Percentiles rank a stretch among this genome's conserved stretches.
phyloP scores from a whole-genome alignment of 2,113 vertebrate species.

The Podilymbus podiceps region DNA sequence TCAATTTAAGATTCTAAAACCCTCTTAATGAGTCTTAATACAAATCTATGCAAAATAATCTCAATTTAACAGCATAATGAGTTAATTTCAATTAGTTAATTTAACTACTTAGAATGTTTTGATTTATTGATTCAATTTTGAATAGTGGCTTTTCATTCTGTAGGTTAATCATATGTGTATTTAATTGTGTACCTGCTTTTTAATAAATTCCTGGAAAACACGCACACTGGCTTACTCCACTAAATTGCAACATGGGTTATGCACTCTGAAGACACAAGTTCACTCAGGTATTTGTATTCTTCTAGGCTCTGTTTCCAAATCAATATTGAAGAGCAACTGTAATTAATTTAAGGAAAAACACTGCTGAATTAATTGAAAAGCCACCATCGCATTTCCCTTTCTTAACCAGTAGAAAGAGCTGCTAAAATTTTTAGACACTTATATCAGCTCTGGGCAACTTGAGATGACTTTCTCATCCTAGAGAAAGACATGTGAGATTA shows the following conservation, averaged over 20 bases:
- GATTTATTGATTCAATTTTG: background rate
- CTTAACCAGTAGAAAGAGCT: background rate
- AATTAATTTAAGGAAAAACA: background rate
- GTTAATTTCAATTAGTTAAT: background rate
- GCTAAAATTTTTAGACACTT: background rate
- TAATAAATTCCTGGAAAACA: background rate
- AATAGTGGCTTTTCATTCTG: background rate
- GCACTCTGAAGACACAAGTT: background rate
- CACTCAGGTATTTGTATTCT: background rate
- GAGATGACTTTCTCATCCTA: background rate
- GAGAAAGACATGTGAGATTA: background rate
- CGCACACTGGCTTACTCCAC: background rate
- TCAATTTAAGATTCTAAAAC: background rate
- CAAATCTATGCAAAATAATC: background rate
- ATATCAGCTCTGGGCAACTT: background rate
- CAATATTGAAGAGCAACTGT: background rate
- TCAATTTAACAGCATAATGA: background rate
- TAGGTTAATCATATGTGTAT: background rate
- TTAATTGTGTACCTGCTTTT: background rate
- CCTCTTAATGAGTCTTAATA: background rate
- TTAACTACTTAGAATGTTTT: background rate
- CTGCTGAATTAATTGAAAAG: background rate
- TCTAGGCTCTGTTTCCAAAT: background rate
- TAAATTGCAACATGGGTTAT: background rate
- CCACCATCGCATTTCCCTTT: background rate